A percentile compares a stretch with the other conserved stretches of the same genome.
Evolutionary conservation across 2,888 invertebrate genomes (phyloP).

Genomic region (Troides helena): DNA sequence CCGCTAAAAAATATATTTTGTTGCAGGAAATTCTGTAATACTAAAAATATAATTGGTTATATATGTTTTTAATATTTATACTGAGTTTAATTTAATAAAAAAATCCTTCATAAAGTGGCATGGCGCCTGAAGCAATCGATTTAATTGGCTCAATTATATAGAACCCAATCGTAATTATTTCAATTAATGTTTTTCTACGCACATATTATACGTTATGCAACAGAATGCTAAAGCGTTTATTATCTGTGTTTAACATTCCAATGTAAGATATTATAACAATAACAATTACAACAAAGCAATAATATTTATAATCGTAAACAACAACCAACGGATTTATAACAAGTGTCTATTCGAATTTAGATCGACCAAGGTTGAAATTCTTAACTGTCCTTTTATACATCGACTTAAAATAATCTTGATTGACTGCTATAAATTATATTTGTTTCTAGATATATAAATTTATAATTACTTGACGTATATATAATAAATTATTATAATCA

Average conservation of each 20-base stretch:
- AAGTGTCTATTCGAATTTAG: not conserved
- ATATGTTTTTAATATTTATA: no score
- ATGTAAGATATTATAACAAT: not conserved
- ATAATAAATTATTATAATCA: no score
- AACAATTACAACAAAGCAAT: not conserved
- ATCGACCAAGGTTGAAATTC: not conserved
- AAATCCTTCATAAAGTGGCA: not conserved
- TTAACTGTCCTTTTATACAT: not conserved
- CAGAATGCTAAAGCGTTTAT: not conserved
- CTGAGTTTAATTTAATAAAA: no score
- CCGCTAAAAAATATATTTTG: no score
- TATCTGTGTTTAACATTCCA: not conserved
- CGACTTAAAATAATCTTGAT: constrained; percentile 35
- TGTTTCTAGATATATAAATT: not conserved
- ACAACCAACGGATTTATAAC: constrained; percentile 32
- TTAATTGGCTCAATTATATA: constrained; percentile 29
- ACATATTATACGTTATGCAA: not conserved
- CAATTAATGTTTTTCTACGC: constrained; percentile 11
- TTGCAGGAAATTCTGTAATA: no score
- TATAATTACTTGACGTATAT: not conserved
- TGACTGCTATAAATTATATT: constrained; percentile 24
- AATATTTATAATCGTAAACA: constrained; percentile 2
- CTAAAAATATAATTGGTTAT: no score
- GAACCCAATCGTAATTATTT: constrained; percentile 7
- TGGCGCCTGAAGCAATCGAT: constrained; percentile 35